These are phyloP conservation scores for Tetranychus piercei DNA, from an alignment of 2,888 invertebrate genomes.

Conservation along the genomic window DNA sequence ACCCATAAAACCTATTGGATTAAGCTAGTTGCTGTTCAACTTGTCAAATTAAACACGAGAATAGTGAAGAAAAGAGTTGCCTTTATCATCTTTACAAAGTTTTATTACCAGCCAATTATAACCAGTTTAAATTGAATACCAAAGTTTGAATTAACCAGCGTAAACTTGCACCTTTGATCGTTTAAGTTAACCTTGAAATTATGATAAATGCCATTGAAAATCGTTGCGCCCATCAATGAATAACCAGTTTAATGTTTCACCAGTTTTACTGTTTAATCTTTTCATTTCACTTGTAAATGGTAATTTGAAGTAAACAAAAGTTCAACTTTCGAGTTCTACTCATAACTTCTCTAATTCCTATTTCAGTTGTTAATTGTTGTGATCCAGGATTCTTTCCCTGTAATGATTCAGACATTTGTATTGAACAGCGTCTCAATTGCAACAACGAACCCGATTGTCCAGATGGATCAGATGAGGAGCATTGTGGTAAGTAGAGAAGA, in stretches of 20 bases:
- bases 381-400: constrained; percentile 24
- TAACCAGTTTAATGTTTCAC: too few species aligned
- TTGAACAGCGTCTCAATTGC: constrained; percentile 24
- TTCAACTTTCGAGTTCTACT: background rate
- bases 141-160: too few species aligned
- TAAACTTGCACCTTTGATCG: too few species aligned
- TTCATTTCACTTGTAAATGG: background rate
- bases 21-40: background rate
- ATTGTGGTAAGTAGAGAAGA: constrained; percentile 22
- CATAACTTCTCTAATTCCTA: background rate
- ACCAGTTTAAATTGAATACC: too few species aligned
- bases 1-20: background rate
- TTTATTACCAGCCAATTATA: too few species aligned
- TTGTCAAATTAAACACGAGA: background rate
- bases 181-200: too few species aligned
- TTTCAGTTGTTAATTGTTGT: constrained; percentile 14
- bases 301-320: background rate
- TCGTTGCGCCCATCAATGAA: too few species aligned
- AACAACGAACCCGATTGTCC: constrained; percentile 24
- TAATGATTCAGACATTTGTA: constrained; percentile 24
- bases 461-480: constrained; percentile 26
- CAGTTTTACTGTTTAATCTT: too few species aligned
- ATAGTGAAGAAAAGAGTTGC: background rate
- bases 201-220: too few species aligned
- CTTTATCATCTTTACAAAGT: too few species aligned